These are phyloP conservation scores for Tapirus indicus DNA, from an alignment of 2,797 vertebrate species.

Conservation along the genomic window DNA sequence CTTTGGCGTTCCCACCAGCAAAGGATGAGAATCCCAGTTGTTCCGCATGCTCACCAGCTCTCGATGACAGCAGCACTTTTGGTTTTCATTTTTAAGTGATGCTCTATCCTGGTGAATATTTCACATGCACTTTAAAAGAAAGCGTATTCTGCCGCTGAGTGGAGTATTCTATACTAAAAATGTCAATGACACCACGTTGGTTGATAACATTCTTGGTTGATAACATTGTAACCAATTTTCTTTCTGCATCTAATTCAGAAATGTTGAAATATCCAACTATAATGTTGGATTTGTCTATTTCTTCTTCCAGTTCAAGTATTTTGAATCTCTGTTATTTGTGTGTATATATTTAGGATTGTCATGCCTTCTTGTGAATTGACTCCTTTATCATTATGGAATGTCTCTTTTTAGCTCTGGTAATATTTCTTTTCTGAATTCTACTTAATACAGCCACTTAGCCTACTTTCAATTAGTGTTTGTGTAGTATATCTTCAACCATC, in stretches of 20 bases:
- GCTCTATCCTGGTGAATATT: not conserved
- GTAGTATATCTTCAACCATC: not conserved
- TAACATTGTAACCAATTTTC: too few species aligned
- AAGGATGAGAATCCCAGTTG: fast-evolving
- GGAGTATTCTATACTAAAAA: not conserved
- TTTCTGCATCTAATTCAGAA: not conserved
- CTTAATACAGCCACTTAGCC: not conserved
- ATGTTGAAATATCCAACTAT: not conserved
- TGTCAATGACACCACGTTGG: not conserved
- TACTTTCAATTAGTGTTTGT: not conserved
- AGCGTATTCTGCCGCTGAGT: too few species aligned
- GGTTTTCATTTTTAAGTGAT: not conserved
- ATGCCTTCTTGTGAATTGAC: not conserved
- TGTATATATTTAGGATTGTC: not conserved
- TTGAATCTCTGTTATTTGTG: not conserved
- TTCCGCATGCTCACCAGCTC: fast-evolving
- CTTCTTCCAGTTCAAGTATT: not conserved
- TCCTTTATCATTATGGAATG: not conserved
- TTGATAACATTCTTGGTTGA: not conserved
- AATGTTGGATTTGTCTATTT: not conserved
- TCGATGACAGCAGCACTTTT: not conserved
- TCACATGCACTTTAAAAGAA: not conserved
- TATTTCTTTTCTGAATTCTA: not conserved
- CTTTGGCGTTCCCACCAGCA: too few species aligned
- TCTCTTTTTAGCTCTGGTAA: not conserved